Conservation (phyloP, 2,797 vertebrate species). For the Peromyscus melanophrys region DNA sequence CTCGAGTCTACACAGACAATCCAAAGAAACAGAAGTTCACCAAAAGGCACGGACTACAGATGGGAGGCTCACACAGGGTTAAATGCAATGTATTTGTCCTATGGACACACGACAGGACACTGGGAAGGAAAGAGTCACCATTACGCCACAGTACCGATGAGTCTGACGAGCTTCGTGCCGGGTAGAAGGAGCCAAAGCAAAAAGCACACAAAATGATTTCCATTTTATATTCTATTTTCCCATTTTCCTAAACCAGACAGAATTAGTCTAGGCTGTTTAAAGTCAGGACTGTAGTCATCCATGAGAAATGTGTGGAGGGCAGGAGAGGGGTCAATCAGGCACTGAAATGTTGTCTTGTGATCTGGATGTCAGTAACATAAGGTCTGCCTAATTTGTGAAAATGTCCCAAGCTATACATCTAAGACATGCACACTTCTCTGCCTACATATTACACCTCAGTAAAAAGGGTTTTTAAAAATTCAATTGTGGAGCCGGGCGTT, state of each 20-base stretch:
- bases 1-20: neutral
- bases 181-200: neutral
- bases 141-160: neutral
- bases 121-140: neutral
- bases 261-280: neutral
- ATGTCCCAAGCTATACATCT: neutral
- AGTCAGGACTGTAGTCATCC: neutral
- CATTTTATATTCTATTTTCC: neutral
- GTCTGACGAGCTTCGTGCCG: neutral
- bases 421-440: neutral
- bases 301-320: neutral
- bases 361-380: neutral
- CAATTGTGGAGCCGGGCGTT: no score
- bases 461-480: neutral
- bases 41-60: neutral
- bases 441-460: neutral
- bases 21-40: neutral
- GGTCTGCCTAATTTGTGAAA: neutral
- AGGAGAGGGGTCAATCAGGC: rapidly evolving
- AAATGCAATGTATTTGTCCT: neutral
- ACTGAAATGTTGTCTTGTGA: neutral
- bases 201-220: neutral
- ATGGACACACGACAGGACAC: neutral
- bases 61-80: neutral
- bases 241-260: neutral